Evolutionary conservation across 2,113 vertebrate genomes (phyloP).

Genomic region (Zosterops hypoxanthus): DNA sequence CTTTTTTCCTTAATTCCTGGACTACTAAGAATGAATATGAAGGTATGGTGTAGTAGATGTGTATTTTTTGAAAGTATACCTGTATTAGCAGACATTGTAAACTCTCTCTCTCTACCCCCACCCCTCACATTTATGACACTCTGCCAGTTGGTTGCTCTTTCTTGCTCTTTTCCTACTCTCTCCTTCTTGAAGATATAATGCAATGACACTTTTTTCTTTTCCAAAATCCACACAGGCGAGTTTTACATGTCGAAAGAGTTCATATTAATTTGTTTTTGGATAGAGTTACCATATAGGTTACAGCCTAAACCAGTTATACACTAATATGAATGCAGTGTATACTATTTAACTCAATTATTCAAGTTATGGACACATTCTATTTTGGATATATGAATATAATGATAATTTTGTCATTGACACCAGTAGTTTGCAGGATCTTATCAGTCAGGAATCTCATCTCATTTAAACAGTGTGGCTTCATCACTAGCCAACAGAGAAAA

Average conservation of each 20-base stretch:
- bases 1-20: background rate
- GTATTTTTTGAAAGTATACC: background rate
- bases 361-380: background rate
- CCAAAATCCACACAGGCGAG: background rate
- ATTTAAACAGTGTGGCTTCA: background rate
- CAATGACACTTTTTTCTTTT: background rate
- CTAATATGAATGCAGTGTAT: background rate
- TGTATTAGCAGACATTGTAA: background rate
- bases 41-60: background rate
- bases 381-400: background rate
- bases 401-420: background rate
- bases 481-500: background rate
- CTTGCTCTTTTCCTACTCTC: background rate
- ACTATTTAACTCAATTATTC: background rate
- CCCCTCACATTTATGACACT: background rate
- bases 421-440: background rate
- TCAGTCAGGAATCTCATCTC: background rate
- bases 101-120: fast-evolving
- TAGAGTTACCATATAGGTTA: background rate
- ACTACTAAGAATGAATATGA: background rate
- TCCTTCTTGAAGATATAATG: background rate
- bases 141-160: background rate
- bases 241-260: background rate
- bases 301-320: background rate
- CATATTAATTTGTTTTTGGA: background rate